Conservation (phyloP, 2,797 vertebrate species). For the Parauchenoglanis ngamensis region DNA sequence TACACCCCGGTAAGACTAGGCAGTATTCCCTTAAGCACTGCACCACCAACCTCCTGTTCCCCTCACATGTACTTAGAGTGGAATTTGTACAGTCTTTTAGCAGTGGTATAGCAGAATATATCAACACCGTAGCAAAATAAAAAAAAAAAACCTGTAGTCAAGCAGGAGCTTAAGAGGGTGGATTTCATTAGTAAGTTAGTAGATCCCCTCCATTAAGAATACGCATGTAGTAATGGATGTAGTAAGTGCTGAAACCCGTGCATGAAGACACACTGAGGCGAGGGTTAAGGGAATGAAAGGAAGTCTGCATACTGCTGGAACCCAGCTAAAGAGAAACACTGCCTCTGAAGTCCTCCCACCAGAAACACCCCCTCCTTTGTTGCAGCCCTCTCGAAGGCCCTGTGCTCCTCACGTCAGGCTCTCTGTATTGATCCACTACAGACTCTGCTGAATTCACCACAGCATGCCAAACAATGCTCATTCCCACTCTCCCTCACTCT, state of each 20-base stretch:
- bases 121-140: neutral
- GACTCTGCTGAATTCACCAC: constrained; percentile 75
- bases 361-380: constrained; percentile 76
- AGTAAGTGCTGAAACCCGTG: constrained; percentile 62
- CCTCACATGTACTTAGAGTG: neutral
- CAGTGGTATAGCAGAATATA: neutral
- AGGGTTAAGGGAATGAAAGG: constrained; percentile 76
- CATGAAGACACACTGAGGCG: constrained; percentile 61
- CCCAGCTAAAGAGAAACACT: constrained; percentile 73
- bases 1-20: constrained; percentile 83
- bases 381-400: constrained; percentile 74
- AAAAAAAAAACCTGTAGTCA: neutral
- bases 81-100: neutral
- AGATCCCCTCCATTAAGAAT: neutral
- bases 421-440: constrained; percentile 74
- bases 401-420: constrained; percentile 73
- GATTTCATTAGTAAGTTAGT: constrained; percentile 3
- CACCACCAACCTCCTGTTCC: neutral
- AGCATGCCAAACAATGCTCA: constrained; percentile 63
- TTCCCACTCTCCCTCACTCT: constrained; percentile 21
- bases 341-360: constrained; percentile 79
- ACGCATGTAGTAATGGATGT: constrained; percentile 51
- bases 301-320: constrained; percentile 74
- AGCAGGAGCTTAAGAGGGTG: neutral
- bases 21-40: neutral